Evolutionary conservation across 2,113 vertebrate genomes (phyloP).

Genomic region (Lepidothrix coronata): DNA sequence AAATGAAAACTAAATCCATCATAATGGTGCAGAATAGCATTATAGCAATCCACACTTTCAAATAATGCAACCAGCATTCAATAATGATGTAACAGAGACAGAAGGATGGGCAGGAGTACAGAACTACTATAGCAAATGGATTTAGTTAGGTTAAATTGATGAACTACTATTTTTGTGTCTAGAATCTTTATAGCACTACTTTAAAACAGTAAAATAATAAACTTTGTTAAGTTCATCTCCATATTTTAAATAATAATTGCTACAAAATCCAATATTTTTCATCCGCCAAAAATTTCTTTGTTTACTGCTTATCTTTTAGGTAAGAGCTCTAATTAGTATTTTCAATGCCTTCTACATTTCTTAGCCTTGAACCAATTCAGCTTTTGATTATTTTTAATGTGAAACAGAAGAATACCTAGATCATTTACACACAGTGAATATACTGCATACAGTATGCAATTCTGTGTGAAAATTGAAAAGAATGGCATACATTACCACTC

Average conservation of each 20-base stretch:
- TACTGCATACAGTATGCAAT: constrained; percentile 55
- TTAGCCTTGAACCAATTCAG: constrained; percentile 21
- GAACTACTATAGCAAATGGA: constrained; percentile 40
- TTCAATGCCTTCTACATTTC: neutral
- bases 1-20: constrained; percentile 72
- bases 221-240: constrained; percentile 5
- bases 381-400: constrained; percentile 63
- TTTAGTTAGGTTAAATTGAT: constrained; percentile 43
- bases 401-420: constrained; percentile 67
- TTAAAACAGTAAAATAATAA: constrained; percentile 24
- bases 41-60: constrained; percentile 54
- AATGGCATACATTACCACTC: constrained; percentile 56
- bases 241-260: neutral
- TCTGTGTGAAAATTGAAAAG: constrained; percentile 70
- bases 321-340: constrained; percentile 21
- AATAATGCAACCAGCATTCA: constrained; percentile 63
- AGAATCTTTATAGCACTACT: neutral
- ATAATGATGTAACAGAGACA: constrained; percentile 61
- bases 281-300: constrained; percentile 5
- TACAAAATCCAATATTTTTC: constrained; percentile 1
- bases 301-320: neutral
- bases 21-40: constrained; percentile 18
- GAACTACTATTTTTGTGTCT: constrained; percentile 15
- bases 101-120: constrained; percentile 32
- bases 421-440: constrained; percentile 61